phyloP scores from a whole-genome alignment of 1,140 invertebrate species.

The Oreohelix idahoensis region DNA sequence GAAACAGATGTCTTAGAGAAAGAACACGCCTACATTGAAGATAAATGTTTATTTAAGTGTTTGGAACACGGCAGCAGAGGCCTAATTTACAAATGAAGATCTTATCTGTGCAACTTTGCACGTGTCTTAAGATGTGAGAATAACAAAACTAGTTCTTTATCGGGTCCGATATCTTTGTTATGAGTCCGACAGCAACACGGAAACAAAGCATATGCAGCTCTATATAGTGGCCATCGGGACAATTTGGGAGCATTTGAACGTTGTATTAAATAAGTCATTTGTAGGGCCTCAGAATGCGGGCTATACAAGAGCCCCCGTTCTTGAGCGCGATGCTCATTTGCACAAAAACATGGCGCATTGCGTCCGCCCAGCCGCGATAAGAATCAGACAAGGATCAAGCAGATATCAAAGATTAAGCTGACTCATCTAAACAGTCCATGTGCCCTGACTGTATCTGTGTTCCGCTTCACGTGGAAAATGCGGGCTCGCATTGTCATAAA shows the following conservation, averaged over 20 bases:
- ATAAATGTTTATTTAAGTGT: no score
- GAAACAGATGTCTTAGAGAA: no score
- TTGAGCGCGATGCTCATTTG: constrained; percentile 7
- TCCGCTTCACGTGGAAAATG: constrained; percentile 8
- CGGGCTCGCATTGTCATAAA: neutral
- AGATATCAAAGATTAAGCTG: neutral
- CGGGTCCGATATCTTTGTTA: neutral
- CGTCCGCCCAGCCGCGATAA: neutral
- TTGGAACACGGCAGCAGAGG: neutral
- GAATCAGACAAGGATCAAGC: neutral
- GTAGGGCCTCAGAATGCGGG: neutral
- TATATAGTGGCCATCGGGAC: neutral
- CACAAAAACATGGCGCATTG: neutral
- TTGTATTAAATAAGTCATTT: neutral
- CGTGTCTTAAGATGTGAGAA: neutral
- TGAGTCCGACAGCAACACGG: neutral
- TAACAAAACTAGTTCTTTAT: neutral
- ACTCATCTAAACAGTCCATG: neutral
- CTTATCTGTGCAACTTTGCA: neutral
- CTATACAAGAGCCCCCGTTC: neutral
- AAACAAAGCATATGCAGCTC: neutral
- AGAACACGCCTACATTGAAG: no score
- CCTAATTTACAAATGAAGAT: neutral
- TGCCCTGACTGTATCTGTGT: neutral
- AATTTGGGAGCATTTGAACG: neutral